Evolutionary conservation across 2,888 invertebrate species (phyloP).

Genomic region (Lutraria lutraria): DNA sequence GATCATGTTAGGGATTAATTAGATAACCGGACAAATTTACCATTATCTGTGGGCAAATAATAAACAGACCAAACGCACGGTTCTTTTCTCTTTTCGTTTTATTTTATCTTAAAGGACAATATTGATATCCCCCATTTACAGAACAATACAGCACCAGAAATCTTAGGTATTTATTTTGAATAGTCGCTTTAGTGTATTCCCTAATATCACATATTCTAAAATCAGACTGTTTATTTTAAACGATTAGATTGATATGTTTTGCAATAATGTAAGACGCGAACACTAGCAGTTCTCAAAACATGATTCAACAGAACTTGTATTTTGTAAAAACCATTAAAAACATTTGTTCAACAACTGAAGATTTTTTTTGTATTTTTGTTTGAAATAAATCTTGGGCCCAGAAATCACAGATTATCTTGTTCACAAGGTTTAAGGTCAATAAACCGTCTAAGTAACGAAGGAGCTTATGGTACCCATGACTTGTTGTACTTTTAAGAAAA

Average conservation of each 20-base stretch:
- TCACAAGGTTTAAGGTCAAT: too few relatives aligned
- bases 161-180: background rate
- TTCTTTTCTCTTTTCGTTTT: background rate
- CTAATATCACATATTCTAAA: background rate
- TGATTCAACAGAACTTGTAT: background rate
- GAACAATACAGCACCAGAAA: background rate
- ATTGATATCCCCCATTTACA: background rate
- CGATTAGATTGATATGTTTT: constrained; percentile 12
- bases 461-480: too few relatives aligned
- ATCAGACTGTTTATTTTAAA: constrained; percentile 16
- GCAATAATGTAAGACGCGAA: background rate
- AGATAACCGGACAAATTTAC: constrained; percentile 1
- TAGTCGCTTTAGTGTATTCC: background rate
- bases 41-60: constrained; percentile 20
- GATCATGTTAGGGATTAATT: constrained; percentile 22
- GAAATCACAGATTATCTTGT: too few relatives aligned
- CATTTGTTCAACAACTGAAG: background rate
- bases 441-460: too few relatives aligned
- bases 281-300: background rate
- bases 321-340: background rate
- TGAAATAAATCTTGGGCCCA: too few relatives aligned
- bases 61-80: constrained; percentile 26
- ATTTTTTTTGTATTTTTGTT: too few relatives aligned
- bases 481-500: too few relatives aligned
- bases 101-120: background rate